Evolutionary conservation across 2,888 invertebrate species (phyloP), one percentile per base, ranked within the genome.

Genomic region (Elmis aenea): DNA sequence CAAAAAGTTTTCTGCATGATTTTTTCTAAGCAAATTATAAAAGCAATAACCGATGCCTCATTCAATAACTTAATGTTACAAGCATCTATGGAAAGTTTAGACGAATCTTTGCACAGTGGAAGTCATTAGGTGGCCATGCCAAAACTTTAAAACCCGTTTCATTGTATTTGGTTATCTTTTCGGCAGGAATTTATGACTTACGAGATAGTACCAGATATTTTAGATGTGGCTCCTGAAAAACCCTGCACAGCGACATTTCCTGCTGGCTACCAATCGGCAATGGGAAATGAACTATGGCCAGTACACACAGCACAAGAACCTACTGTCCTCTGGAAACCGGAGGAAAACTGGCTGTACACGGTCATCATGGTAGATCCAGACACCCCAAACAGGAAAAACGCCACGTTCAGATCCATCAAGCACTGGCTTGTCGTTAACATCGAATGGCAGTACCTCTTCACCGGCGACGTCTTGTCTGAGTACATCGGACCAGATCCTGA

Each of bases 321-420:
- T 3, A 3, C 9, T 5, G 30, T 30, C n/a, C 13, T 8, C 8
- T 30, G 22, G 22, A 22, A 30, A 4, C 13, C 30, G 1, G 22
- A 30, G 5, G 9, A 13, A 13, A 22, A 21, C 15, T 6, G 9
- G 14, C 23, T 18, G 5, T 30, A 30, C 9, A 30, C 30, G 5
- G 5, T 22, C 3, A 30, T 30, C 22, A 20, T 30, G 18, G 22
- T 30, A 14, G 22, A 30, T n/a, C 30, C 30, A 2, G 30, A 30
- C 14, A 14, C 22, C 8, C 30, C 30, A 2, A 30, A 23, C 11
- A 4, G 5, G 4, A 13, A 9, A 3, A 9, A 22, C 13, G 22
- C 21, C 3, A 13, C 22, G 4, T 14, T 14, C 9, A 13, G 30
- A 13, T 21, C 21, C 3, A 13, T 21, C 2, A 21, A 30, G 8